Percentiles rank a stretch among this genome's conserved stretches.
These are phyloP conservation scores for Megalops cyprinoides DNA, from an alignment of 2,797 vertebrate species.

Conservation along the genomic window DNA sequence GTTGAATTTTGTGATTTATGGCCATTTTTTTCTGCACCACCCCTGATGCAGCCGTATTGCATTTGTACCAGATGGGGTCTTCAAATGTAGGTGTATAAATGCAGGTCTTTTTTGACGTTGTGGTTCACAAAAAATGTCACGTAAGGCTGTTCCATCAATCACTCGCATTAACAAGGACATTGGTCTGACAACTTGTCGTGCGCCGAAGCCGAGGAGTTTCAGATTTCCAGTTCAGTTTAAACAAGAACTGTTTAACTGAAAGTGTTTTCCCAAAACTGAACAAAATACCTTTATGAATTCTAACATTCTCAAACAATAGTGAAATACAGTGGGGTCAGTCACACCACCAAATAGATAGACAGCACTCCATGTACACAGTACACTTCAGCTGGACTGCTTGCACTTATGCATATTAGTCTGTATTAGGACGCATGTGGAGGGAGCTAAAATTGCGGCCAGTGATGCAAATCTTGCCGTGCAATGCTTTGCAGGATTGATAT, in stretches of 20 bases:
- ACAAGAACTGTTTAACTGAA: neutral
- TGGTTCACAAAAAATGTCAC: too few species aligned
- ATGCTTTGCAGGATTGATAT: neutral
- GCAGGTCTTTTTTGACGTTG: too few species aligned
- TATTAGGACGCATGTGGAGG: neutral
- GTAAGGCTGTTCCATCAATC: too few species aligned
- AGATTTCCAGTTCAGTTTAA: neutral
- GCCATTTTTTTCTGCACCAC: too few species aligned
- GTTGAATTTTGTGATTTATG: too few species aligned
- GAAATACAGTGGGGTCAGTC: neutral
- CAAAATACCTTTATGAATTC: neutral
- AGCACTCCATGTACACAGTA: too few species aligned
- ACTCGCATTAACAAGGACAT: neutral
- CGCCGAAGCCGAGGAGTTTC: neutral
- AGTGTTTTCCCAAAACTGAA: neutral
- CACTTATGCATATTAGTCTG: too few species aligned
- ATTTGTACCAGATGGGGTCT: too few species aligned
- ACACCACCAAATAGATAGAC: too few species aligned
- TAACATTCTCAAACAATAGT: neutral
- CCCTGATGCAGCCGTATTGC: too few species aligned
- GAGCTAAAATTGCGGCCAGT: neutral
- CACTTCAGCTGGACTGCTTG: too few species aligned
- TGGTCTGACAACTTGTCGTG: neutral
- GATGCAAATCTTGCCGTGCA: neutral
- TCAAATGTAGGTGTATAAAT: too few species aligned